Evolutionary conservation across 2,888 invertebrate genomes (phyloP).

Genomic region (Resseliella maxima): DNA sequence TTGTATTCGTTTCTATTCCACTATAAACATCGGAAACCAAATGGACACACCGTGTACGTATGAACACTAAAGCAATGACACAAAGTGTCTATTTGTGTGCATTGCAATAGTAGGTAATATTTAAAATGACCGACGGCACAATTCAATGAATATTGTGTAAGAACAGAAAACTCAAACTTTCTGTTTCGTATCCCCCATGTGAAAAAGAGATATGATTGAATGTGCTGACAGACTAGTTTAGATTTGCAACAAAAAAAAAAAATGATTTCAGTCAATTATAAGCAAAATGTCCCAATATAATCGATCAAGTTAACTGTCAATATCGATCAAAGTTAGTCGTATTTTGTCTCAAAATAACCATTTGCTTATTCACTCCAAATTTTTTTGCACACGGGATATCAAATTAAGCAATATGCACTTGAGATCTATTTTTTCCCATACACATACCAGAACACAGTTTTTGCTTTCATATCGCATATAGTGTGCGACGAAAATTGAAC

Average conservation of each 20-base stretch:
- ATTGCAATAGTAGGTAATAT: background rate
- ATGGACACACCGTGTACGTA: background rate
- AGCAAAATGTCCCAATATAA: too few species aligned
- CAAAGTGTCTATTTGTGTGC: background rate
- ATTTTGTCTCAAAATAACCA: too few species aligned
- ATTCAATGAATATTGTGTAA: constrained; percentile 18
- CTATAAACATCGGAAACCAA: background rate
- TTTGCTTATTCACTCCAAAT: too few species aligned
- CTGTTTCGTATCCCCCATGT: too few species aligned
- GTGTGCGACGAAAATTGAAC: background rate
- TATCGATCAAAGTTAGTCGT: too few species aligned
- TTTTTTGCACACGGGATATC: too few species aligned
- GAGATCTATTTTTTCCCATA: background rate
- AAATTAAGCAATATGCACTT: constrained; percentile 33
- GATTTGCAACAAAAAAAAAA: too few species aligned
- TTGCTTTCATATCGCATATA: background rate
- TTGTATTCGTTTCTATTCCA: background rate
- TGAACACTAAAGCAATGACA: background rate
- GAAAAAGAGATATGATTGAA: too few species aligned
- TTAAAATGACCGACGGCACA: constrained; percentile 24
- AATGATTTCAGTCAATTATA: too few species aligned
- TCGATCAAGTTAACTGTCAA: too few species aligned
- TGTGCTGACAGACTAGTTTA: too few species aligned
- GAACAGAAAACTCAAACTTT: background rate
- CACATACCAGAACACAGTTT: too few species aligned